Base-by-base conservation (phyloP, 2,797 vertebrate genomes). In the Syngnathus rostellatus region DNA sequence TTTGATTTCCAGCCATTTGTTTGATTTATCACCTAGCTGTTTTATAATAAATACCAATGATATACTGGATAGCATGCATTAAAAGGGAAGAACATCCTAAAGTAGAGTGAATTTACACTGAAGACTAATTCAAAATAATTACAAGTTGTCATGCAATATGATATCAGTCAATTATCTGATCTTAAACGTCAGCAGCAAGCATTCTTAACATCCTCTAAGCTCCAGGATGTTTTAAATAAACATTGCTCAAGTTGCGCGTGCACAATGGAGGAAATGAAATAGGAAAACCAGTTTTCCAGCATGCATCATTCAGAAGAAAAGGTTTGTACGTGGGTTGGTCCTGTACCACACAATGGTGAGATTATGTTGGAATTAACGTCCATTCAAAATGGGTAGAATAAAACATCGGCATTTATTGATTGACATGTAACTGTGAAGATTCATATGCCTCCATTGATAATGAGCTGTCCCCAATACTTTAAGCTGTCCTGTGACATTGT, bases 141-240 rank as follows among this genome's bases (percentile, higher is more conserved):
- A 31, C 31, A 14, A 57, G 14, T 1, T 37, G 54, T 57, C 54
- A 25, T 37, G 54, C 54, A 57, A 57, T 57, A 37, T 57, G 31
- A 31, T 57, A 31, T 57, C 50, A 9, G 50, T 53, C 50, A 1
- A 58, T 37, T 58, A 2, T 37, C 17, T 7, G 2, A 8, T 14
- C 38, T 14, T 16, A 17, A 58, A 17, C 14, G 6, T 38, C 55
- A 57, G 31, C 31, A 38, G 7, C 12, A 2, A 38, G 7, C 12
- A 2, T 17, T 58, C 55, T 38, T 58, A 37, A 7, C 25, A 5
- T 58, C 8, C 31, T 1, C 7, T 38, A 37, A 58, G 55, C 25
- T 58, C 38, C 55, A 38, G 55, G 55, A 38, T 58, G 55, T 58
- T 38, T 58, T 58, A 38, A 38, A 58, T 58, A 58, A 58, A 58